phyloP scores from a whole-genome alignment of 2,797 vertebrate species.

The Margarornis squamiger region DNA sequence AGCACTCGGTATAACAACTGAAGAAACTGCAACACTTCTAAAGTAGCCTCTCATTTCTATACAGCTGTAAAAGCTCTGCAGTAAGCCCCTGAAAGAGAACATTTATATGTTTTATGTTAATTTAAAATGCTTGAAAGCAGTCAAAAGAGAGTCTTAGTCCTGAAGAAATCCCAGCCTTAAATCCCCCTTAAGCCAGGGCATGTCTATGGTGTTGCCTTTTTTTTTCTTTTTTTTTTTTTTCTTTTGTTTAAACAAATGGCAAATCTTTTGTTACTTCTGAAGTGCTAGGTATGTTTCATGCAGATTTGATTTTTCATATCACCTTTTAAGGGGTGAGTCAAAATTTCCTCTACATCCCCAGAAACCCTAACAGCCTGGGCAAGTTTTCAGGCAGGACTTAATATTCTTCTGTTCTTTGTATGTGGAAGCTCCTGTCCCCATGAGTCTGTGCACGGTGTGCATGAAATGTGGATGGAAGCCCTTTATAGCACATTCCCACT shows the following conservation, averaged over 20 bases:
- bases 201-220: background rate
- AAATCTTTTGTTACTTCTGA: slow-evolving; percentile 17
- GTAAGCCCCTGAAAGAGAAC: slow-evolving; percentile 45
- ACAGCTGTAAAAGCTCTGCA: slow-evolving; percentile 56
- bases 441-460: background rate
- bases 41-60: slow-evolving; percentile 40
- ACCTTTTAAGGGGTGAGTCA: background rate
- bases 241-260: background rate
- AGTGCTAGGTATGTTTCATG: slow-evolving; percentile 1
- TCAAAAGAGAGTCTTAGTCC: slow-evolving; percentile 50
- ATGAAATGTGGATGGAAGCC: slow-evolving; percentile 26
- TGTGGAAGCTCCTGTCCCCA: background rate
- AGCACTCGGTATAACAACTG: background rate
- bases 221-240: background rate
- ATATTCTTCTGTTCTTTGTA: background rate
- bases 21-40: slow-evolving; percentile 36
- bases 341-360: slow-evolving; percentile 1
- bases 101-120: slow-evolving; percentile 59
- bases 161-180: slow-evolving; percentile 51
- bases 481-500: background rate
- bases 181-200: slow-evolving; percentile 35
- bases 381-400: background rate
- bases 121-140: slow-evolving; percentile 62
- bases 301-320: slow-evolving; percentile 5
- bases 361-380: background rate